Evolutionary conservation across 2,797 vertebrate genomes (phyloP), one percentile per base, ranked within the genome.

Genomic region (Moxostoma hubbsi): DNA sequence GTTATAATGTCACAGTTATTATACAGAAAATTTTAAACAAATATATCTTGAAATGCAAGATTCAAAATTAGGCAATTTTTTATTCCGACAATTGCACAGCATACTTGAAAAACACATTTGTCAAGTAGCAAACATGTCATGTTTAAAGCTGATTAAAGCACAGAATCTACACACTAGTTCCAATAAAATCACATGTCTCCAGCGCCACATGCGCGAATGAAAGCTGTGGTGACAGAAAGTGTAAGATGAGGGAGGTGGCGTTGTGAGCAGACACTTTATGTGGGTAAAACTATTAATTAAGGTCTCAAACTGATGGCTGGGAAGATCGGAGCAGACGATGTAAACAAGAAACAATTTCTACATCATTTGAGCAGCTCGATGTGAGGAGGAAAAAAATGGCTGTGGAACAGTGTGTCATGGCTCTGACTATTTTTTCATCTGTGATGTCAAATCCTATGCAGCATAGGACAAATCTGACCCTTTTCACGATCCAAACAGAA

Each of bases 381-480:
- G 76, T 75, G 67, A 84, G 75, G 81, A 75, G 66, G 79, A 67
- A 18, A 75, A 75, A 16, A 75, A 83, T 81, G 70, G 49, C 54
- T 64, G 13, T 74, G 65, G 53, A 86, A 85, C 87, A 84, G 85
- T 68, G 82, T 86, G 90, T 88, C 87, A 89, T 83, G 87, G 92
- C 90, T 92, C 92, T 91, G 91, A 92, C 91, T 94, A 92, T 91
- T 91, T 92, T 93, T 93, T 90, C 88, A 91, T 89, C 86, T 89
- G 87, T 94, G 92, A 94, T 93, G 92, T 93, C 91, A 93, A 91
- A 91, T 81, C 50, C 79, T 84, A 85, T 80, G 75, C 66, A 13
- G 16, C 70, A 80, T 64, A 66, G 54, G 73, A 68, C 53, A 83
- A 64, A 80, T 81, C 65, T 75, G 63, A 62, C 66, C 59, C 69